These are phyloP conservation scores for Diorhabda elongata DNA, from an alignment of 1,140 invertebrate genomes.

Conservation along the genomic window DNA sequence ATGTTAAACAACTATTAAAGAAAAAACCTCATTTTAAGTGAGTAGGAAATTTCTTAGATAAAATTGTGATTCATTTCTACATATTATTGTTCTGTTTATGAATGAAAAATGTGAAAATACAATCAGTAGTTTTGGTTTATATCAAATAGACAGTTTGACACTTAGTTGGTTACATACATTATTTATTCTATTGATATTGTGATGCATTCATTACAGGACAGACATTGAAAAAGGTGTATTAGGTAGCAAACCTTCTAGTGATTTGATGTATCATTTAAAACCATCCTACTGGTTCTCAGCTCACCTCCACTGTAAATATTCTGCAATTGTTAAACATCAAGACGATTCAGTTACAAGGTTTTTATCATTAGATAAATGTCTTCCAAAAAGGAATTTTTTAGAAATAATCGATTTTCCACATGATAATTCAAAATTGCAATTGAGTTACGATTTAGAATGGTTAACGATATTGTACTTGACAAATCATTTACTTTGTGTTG, in stretches of 20 bases:
- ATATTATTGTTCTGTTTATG: neutral
- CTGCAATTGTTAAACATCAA: constrained; percentile 75
- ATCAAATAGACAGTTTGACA: too few species aligned
- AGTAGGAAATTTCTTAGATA: constrained; percentile 39
- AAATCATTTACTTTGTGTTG: constrained; percentile 80
- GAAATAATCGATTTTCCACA: constrained; percentile 65
- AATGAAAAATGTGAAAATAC: too few species aligned
- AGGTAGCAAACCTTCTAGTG: constrained; percentile 79
- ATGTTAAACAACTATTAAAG: constrained; percentile 69
- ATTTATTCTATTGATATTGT: too few species aligned
- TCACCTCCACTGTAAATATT: constrained; percentile 95
- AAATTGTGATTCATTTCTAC: neutral
- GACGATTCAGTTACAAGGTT: constrained; percentile 72
- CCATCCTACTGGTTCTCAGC: constrained; percentile 96
- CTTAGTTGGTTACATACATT: too few species aligned
- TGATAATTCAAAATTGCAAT: constrained; percentile 52
- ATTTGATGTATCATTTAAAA: constrained; percentile 72
- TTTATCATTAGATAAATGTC: constrained; percentile 92
- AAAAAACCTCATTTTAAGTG: constrained; percentile 82
- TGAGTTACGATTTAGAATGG: constrained; percentile 93
- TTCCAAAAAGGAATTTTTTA: constrained; percentile 82
- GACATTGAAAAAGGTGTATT: constrained; percentile 79
- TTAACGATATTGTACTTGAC: constrained; percentile 80
- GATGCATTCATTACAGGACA: constrained; percentile 51
- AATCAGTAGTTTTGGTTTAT: too few species aligned